Evolutionary conservation across 2,797 vertebrate genomes (phyloP), one percentile per base, ranked within the genome.

Genomic region (Streptopelia turtur): DNA sequence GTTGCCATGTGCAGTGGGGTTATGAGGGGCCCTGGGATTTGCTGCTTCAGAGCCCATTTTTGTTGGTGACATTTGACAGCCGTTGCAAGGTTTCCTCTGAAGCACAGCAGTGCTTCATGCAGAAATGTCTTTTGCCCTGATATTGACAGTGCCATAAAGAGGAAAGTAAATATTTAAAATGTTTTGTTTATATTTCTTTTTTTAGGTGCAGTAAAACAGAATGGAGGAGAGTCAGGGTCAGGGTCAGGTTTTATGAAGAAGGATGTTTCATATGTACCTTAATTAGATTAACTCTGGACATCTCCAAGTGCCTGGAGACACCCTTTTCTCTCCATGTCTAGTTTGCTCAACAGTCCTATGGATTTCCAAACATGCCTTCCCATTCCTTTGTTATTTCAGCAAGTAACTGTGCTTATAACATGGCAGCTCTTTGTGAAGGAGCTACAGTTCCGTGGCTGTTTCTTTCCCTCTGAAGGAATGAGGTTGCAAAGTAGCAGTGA

Each of bases 171-270:
- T 87, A 83, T 74, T 91, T 84, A 15, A 53, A 90, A 37, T 16
- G 9, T 28, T 64, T 93, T 91, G 50, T 86, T 94, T 91, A 74
- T 45, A 25, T 79, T 91, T 50, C 39, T 55, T 86, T 88, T 39
- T 87, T 76, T 93, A 66, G 57, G n/a, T 90, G 20, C 35, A 79
- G 30, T 87, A 76, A 87, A 95, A 82, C 17, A 72, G 72, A 91
- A 28, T 31, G 28, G 56, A 83, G 30, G 56, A 87, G 64, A 21
- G 35, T 71, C 71, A 85, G 49, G 13, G 11, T 39, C 39, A 39
- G 39, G 39, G 39, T 39, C 39, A 33, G 3, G 7, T 90, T 82
- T 88, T 76, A n/a, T 53, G 49, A 79, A 84, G 55, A 63, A 66
- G 7, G 6, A 25, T 65, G 10, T 69, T 92, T 87, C 41, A 11